Conservation (phyloP, 2,113 vertebrate genomes). For the Festucalex cinctus region DNA sequence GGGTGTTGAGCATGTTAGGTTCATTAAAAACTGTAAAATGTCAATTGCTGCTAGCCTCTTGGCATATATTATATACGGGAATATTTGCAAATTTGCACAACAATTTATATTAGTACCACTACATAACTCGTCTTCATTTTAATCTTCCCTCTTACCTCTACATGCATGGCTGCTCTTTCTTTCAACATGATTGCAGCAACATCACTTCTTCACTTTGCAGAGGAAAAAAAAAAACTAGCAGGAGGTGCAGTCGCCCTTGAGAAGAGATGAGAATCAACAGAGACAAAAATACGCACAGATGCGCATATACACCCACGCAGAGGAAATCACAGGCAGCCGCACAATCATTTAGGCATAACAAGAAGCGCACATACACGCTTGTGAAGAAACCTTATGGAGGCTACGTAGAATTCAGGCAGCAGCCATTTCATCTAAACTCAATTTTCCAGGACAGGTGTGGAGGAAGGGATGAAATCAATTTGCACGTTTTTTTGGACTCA, state of each 20-base stretch:
- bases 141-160: neutral
- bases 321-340: conserved; percentile 13
- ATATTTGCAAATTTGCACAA: neutral
- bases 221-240: conserved; percentile 15
- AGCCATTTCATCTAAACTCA: conserved; percentile 21
- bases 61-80: neutral
- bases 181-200: conserved; percentile 21
- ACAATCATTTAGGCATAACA: conserved; percentile 9
- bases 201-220: conserved; percentile 24
- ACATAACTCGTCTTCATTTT: neutral
- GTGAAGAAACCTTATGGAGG: conserved; percentile 32
- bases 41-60: too few relatives aligned
- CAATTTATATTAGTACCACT: neutral
- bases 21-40: too few relatives aligned
- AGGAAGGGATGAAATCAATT: conserved; percentile 26
- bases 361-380: conserved; percentile 16
- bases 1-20: too few relatives aligned
- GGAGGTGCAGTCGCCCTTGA: conserved; percentile 40
- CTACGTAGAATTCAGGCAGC: conserved; percentile 31
- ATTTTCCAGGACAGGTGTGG: conserved; percentile 44
- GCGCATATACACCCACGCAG: conserved; percentile 1
- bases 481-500: conserved; percentile 12
- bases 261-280: conserved; percentile 18
- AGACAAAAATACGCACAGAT: conserved; percentile 17
- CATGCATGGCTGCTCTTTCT: conserved; percentile 9